phyloP scores from a whole-genome alignment of 1,140 invertebrate genomes.

The Scaptomyza graminum region DNA sequence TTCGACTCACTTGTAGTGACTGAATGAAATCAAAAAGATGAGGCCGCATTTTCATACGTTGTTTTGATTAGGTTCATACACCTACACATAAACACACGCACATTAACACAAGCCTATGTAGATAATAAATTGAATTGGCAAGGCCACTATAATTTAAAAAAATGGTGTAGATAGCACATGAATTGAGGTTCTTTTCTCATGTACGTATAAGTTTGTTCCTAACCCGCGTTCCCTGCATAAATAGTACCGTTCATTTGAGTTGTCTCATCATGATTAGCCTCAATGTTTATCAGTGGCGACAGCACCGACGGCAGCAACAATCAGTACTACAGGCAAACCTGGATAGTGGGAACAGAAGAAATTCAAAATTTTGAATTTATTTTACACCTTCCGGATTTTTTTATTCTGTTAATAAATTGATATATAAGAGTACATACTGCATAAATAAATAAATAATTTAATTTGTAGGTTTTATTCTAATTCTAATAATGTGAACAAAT shows the following conservation, averaged over 20 bases:
- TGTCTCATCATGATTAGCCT: constrained; percentile 47
- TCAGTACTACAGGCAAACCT: no score
- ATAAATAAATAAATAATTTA: no score
- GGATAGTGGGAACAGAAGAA: no score
- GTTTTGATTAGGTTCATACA: neutral
- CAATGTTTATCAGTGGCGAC: constrained; percentile 46
- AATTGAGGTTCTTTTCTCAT: constrained; percentile 25
- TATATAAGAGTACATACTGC: no score
- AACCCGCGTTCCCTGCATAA: constrained; percentile 38
- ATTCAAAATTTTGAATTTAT: no score
- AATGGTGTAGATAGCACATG: constrained; percentile 48
- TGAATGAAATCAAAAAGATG: constrained; percentile 30
- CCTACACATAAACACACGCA: neutral
- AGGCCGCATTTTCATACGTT: constrained; percentile 24
- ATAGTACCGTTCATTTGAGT: constrained; percentile 21
- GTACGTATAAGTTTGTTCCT: constrained; percentile 17
- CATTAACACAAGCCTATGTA: constrained; percentile 2
- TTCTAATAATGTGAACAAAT: no score
- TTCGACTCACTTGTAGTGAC: constrained; percentile 17
- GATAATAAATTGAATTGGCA: constrained; percentile 28
- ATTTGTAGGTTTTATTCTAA: no score
- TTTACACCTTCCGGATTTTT: no score
- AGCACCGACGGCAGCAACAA: constrained; percentile 29
- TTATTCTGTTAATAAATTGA: no score
- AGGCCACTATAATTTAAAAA: constrained; percentile 21